A percentile compares a stretch with the other conserved stretches of the same genome.
These are phyloP conservation scores for Argyresthia goedartella DNA, from an alignment of 2,888 invertebrate genomes.

Conservation along the genomic window DNA sequence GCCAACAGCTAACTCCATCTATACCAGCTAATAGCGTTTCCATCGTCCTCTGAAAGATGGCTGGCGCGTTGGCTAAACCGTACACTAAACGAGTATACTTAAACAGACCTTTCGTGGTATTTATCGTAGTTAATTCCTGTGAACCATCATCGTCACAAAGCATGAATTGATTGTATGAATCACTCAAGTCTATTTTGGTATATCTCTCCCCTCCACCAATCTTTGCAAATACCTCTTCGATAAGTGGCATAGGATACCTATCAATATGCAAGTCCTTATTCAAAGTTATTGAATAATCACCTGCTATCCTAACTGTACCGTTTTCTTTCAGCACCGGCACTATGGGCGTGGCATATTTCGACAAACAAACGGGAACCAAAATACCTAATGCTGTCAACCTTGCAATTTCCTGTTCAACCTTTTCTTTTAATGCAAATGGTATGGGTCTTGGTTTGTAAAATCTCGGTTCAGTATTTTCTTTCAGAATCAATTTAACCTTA, in stretches of 20 bases:
- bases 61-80: slow-evolving; percentile 7
- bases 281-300: neutral
- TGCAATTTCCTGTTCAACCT: neutral
- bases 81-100: slow-evolving; percentile 15
- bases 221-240: neutral
- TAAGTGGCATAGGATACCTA: neutral
- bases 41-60: neutral
- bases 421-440: no score
- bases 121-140: slow-evolving; percentile 9
- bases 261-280: neutral
- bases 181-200: neutral
- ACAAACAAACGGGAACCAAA: neutral
- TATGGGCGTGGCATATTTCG: neutral
- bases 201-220: neutral
- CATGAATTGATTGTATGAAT: neutral
- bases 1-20: slow-evolving; percentile 1
- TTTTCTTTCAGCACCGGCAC: neutral
- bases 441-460: slow-evolving; percentile 12
- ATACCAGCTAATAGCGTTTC: neutral
- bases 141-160: neutral
- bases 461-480: slow-evolving; percentile 6
- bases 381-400: neutral
- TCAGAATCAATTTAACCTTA: slow-evolving; percentile 3
- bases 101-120: slow-evolving; percentile 14
- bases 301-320: neutral